Evolutionary conservation across 2,888 invertebrate genomes (phyloP).

Genomic region (Nomada lathburiana): DNA sequence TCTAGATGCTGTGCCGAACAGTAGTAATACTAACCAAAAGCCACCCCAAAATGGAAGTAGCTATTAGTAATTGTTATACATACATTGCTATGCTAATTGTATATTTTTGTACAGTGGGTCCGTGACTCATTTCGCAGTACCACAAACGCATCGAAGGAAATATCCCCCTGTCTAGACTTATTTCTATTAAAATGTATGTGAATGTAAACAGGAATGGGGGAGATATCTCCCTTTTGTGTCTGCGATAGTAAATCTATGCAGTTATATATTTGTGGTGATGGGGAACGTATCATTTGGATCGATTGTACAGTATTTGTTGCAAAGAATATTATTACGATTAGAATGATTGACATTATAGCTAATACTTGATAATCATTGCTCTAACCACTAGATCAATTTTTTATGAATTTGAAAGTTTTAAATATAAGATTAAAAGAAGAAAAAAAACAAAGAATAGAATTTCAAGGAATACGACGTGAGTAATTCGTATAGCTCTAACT

Average conservation of each 20-base stretch:
- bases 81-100: constrained; percentile 64
- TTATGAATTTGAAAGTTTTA: constrained; percentile 54
- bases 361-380: constrained; percentile 59
- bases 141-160: too few species aligned
- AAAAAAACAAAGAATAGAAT: constrained; percentile 26
- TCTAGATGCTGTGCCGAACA: constrained; percentile 75
- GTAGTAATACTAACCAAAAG: constrained; percentile 70
- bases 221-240: too few species aligned
- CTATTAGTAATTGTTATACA: constrained; percentile 63
- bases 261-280: constrained; percentile 18
- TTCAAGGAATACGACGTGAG: constrained; percentile 10
- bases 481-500: constrained; percentile 27
- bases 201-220: too few species aligned
- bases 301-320: constrained; percentile 80
- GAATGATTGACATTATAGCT: constrained; percentile 62
- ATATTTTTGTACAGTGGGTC: constrained; percentile 74
- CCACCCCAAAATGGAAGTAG: constrained; percentile 72
- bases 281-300: constrained; percentile 59
- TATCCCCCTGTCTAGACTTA: too few species aligned
- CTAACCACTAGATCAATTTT: constrained; percentile 56
- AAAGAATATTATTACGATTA: constrained; percentile 75
- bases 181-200: too few species aligned
- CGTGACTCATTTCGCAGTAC: constrained; percentile 31
- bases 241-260: too few species aligned
- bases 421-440: constrained; percentile 14